Evolutionary conservation across 2,888 invertebrate species (phyloP).

Genomic region (Lycaena phlaeas): DNA sequence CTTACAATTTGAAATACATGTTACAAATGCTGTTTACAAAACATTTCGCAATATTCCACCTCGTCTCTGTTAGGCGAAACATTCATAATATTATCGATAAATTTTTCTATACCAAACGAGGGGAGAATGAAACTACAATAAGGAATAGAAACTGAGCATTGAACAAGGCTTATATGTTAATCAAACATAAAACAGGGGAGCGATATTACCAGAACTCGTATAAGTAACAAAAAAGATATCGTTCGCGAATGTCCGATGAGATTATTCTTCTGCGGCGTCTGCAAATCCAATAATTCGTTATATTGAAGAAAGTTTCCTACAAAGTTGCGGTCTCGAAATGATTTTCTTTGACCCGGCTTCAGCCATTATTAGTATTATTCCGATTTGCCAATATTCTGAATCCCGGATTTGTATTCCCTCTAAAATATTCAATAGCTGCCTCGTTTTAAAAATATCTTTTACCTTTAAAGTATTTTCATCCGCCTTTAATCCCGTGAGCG

Average conservation of each 20-base stretch:
- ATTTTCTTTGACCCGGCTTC: conserved; percentile 51
- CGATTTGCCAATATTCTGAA: conserved; percentile 36
- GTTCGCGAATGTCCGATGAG: conserved; percentile 41
- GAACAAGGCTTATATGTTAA: conserved; percentile 24
- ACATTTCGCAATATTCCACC: neutral
- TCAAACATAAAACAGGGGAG: conserved; percentile 25
- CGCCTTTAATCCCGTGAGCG: neutral
- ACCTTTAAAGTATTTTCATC: neutral
- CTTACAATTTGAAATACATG: neutral
- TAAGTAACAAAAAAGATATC: conserved; percentile 41
- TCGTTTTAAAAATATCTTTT: conserved; percentile 11
- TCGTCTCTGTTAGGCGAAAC: neutral
- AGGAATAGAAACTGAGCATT: conserved; percentile 12
- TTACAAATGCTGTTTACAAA: neutral
- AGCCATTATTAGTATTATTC: conserved; percentile 53
- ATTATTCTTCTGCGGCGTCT: conserved; percentile 39
- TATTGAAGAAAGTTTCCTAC: conserved; percentile 57
- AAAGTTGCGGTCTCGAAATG: conserved; percentile 47
- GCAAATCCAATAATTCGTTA: conserved; percentile 64
- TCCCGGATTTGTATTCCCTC: conserved; percentile 17
- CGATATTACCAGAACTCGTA: conserved; percentile 25
- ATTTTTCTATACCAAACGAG: neutral
- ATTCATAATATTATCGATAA: conserved; percentile 1
- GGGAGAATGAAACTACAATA: conserved; percentile 16
- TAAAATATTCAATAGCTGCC: conserved; percentile 8